Conservation (phyloP, 2,888 invertebrate genomes). For the Limnephilus marmoratus region DNA sequence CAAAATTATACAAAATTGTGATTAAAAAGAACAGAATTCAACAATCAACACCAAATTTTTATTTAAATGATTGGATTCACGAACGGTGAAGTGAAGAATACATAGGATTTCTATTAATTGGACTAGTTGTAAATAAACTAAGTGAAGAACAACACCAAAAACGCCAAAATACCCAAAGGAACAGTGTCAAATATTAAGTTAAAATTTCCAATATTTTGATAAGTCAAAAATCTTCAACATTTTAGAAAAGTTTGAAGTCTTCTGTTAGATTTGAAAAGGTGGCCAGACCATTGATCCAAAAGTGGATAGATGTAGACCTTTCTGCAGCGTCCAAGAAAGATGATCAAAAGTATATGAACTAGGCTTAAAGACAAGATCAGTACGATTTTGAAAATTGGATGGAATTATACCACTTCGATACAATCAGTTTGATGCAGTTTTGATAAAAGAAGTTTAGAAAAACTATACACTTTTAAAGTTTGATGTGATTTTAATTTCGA, state of each 20-base stretch:
- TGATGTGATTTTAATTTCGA: slow-evolving; percentile 64
- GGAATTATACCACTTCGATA: not conserved
- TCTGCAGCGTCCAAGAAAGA: slow-evolving; percentile 12
- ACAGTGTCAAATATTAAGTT: slow-evolving; percentile 36
- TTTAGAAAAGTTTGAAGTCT: not conserved
- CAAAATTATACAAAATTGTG: slow-evolving; percentile 22
- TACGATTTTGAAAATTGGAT: not conserved
- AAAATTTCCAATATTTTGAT: not conserved
- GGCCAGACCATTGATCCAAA: not conserved
- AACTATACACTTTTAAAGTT: slow-evolving; percentile 48
- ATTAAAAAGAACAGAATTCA: slow-evolving; percentile 2
- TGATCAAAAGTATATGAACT: not conserved
- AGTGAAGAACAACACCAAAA: slow-evolving; percentile 18
- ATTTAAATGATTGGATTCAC: not conserved
- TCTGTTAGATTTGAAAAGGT: not conserved
- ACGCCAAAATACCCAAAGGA: slow-evolving; percentile 30
- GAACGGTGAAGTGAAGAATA: not conserved
- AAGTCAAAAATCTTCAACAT: not conserved
- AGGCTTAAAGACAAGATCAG: not conserved
- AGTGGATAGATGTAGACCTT: not conserved
- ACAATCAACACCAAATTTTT: slow-evolving; percentile 8
- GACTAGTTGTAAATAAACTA: not conserved
- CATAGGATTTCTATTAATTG: not conserved
- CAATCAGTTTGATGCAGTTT: not conserved
- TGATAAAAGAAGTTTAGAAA: slow-evolving; percentile 23